Base-by-base conservation (phyloP, 2,888 invertebrate genomes). In the Mimachlamys varia region DNA sequence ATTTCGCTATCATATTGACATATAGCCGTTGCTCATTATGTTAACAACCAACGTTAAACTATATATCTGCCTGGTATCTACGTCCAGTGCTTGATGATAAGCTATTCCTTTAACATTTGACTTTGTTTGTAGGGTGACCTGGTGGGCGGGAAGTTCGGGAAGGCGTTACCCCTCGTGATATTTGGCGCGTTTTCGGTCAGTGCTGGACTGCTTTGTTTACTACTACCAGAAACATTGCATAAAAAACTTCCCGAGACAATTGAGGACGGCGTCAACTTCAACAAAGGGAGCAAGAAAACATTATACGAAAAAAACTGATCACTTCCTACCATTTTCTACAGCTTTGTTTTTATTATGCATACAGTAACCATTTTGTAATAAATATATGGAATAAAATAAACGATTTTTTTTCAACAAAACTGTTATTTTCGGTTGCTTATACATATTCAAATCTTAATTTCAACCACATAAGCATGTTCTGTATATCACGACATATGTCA, bases 201-300 rank as follows among this genome's bases (percentile, higher is more conserved):
- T 88, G 98, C 98, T 3, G 98, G 98, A 0, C 95, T 97, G 0
- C 97, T 98, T 5, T 98, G 98, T 92, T 95, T 98, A 0, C 96
- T 98, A 76, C 96, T 98, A 91, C 98, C 98, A 0, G 98, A 98
- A 96, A 98, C 98, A 0, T 97, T 98, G 91, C 98, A 98, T 91
- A 98, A 97, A 94, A 97, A 97, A 93, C 97, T 98, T 44, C 98
- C 98, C 0, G 98, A 98, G 94, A 98, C 98, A 0, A 97, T 98
- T 92, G 98, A 98, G 95, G 98, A 97, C 92, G 93, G 91, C 7
- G 88, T 87, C 33, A 90, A 76, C 49, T 90, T 93, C 33, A 27
- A 76, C 33, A 76, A 33, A 12, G 76, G 76, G 12, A 76, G 76
- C 76, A 76, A 76, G 76, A 76, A 76, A 76, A 27, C 27, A 0